Evolutionary conservation across 2,888 invertebrate species (phyloP), one percentile per base, ranked within the genome.

Genomic region (Lasioglossum lativentre): DNA sequence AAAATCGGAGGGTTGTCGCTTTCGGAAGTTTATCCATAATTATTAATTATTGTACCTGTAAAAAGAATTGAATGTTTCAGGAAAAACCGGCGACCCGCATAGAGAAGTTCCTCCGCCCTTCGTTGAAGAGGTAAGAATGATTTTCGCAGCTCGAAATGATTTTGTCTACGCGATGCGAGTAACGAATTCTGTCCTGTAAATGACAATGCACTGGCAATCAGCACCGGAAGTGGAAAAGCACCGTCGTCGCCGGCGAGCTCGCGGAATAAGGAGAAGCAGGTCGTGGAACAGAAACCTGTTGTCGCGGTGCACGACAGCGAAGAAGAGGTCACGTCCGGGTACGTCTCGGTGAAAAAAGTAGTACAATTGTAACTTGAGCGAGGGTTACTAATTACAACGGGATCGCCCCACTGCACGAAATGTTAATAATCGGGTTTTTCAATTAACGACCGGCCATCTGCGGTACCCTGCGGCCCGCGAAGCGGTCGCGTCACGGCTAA

Each of bases 181-280:
- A 73, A 82, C 45, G 56, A 75, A 52, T 52, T 52, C 23, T 3
- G 8, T 52, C 10, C 23, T 52, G 52, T 23, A 52, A 52, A 52
- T 52, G 52, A 42, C 66, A 23, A 82, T 72, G 14, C 34, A 23
- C 80, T 52, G 2, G 12, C 27, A 27, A 27, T 59, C 75, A 85
- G 86, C 73, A 74, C 85, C 76, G 83, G 83, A 81, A 90, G 85
- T 71, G 63, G 66, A 52, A 87, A 84, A 79, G 77, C 72, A 59
- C 38, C 81, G 63, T 27, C 45, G 75, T 78, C 86, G 63, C 45
- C 78, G 38, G 47, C 68, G 47, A 81, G 83, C 71, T 80, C 72
- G 87, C 82, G 83, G 82, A 86, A 84, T 88, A 86, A 88, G 84
- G 88, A 85, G 75, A 90, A 88, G 87, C 90, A 83, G 87, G 84